phyloP scores from a whole-genome alignment of 2,113 vertebrate genomes.

The Pantherophis guttatus region DNA sequence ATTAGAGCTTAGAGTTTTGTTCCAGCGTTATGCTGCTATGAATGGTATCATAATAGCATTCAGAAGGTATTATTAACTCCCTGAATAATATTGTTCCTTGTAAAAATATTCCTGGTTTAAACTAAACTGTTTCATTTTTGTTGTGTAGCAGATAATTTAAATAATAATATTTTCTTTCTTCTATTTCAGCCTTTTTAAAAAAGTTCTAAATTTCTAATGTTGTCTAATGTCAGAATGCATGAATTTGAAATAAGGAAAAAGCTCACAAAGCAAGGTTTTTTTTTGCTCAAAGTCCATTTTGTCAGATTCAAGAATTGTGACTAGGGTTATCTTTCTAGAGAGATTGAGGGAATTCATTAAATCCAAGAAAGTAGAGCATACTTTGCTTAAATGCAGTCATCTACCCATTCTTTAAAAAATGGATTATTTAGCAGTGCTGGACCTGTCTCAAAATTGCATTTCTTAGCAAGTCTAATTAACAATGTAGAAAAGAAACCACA shows the following conservation, averaged over 20 bases:
- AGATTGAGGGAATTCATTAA: neutral
- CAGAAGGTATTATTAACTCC: constrained; percentile 16
- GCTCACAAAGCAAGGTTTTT: neutral
- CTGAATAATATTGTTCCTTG: constrained; percentile 17
- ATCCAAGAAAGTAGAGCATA: neutral
- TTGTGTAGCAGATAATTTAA: constrained; percentile 14
- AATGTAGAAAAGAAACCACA: neutral
- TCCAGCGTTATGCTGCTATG: constrained; percentile 14
- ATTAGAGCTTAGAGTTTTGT: constrained; percentile 35
- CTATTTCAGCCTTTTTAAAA: constrained; percentile 41
- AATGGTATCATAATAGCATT: neutral
- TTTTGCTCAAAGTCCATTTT: neutral
- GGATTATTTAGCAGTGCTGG: neutral
- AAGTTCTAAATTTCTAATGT: constrained; percentile 14
- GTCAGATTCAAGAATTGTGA: neutral
- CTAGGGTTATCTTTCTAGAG: neutral
- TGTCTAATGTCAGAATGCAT: neutral
- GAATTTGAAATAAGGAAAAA: neutral
- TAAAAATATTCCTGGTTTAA: constrained; percentile 49
- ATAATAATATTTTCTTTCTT: constrained; percentile 27
- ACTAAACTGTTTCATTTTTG: constrained; percentile 36
- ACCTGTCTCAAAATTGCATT: neutral
- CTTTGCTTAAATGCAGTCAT: neutral
- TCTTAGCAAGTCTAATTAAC: neutral
- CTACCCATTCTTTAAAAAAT: neutral